phyloP scores from a whole-genome alignment of 53 echinoderm and acorn worm genomes.

The Hippasteria phrygiana region DNA sequence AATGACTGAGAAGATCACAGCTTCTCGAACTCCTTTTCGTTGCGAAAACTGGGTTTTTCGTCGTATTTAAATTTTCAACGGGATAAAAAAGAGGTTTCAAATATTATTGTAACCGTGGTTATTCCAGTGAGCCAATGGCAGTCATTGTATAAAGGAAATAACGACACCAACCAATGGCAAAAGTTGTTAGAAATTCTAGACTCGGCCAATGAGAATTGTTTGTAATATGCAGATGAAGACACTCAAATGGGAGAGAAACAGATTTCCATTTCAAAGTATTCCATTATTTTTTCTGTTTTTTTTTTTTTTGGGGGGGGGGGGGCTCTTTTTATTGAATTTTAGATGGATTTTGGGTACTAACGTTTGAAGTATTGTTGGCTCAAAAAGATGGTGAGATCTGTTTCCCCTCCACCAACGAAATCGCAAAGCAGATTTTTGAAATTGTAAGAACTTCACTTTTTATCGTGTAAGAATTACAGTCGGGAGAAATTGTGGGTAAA shows the following conservation, averaged over 20 bases:
- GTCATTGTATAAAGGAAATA: background rate
- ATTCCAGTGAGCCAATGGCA: background rate
- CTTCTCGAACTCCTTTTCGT: background rate
- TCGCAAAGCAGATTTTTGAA: background rate
- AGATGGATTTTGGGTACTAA: background rate
- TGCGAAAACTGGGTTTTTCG: too few relatives aligned
- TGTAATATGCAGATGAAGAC: background rate
- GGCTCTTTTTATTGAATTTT: background rate
- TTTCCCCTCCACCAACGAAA: background rate
- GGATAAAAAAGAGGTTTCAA: too few relatives aligned
- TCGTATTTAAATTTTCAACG: too few relatives aligned
- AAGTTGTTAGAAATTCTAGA: background rate
- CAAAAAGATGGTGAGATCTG: background rate
- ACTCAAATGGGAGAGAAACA: background rate
- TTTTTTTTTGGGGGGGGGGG: background rate
- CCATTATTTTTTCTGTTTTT: background rate
- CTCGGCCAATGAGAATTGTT: background rate
- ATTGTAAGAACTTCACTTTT: constrained; percentile 13
- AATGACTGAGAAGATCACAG: background rate
- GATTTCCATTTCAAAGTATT: background rate
- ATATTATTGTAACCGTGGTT: background rate
- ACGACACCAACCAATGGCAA: background rate
- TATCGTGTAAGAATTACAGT: background rate
- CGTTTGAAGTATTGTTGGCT: background rate
- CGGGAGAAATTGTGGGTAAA: background rate